Evolutionary conservation across 1,140 invertebrate genomes (phyloP), one percentile per base, ranked within the genome.

Genomic region (Aphaenogaster floridana): DNA sequence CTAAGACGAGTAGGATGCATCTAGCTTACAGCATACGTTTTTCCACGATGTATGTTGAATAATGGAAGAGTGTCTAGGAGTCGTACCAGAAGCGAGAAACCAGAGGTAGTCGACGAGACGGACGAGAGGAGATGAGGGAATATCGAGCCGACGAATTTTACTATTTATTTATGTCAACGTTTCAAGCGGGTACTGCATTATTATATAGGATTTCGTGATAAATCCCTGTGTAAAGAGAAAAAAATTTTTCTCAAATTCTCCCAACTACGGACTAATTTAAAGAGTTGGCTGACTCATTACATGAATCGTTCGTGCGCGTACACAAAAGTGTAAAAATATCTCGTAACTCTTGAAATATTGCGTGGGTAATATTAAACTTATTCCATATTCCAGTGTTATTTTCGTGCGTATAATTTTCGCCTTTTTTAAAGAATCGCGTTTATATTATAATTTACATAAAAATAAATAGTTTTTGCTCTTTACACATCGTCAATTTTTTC

Each of bases 1-100:
- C 15, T 54, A 52, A 78, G 83, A 86, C 36, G 17, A 61, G 34
- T 66, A 69, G 42, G 74, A 88, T 74, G 80, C 50, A 79, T 68
- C 87, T 45, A 66, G 57, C 87, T 66, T 85, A 85, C 59, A 79
- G 81, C 77, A 88, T 81, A 76, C 77, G 50, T 74, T 76, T 81
- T 79, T 79, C 34, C 17, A 17, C 88, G 85, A 89, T 84, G 88
- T 71, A 86, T 48, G 74, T 84, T 93, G 92, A 93, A 93, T 93
- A 93, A 93, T 92, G 86, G 89, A 93, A 88, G 76, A n/a, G 59
- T 84, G 84, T 89, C 76, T 77, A 59, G 84, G 28, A 54, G 15
- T 86, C 9, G 74, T 36, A 15, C 59, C 50, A 69, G 68, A 69
- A 42, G 11, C 66, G 52, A 84, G 69, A 76, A 84, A 76, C 52